A percentile compares a stretch with the other conserved stretches of the same genome.
phyloP scores from a whole-genome alignment of 64 coral and sea anemone species.

The Actinia tenebrosa region DNA sequence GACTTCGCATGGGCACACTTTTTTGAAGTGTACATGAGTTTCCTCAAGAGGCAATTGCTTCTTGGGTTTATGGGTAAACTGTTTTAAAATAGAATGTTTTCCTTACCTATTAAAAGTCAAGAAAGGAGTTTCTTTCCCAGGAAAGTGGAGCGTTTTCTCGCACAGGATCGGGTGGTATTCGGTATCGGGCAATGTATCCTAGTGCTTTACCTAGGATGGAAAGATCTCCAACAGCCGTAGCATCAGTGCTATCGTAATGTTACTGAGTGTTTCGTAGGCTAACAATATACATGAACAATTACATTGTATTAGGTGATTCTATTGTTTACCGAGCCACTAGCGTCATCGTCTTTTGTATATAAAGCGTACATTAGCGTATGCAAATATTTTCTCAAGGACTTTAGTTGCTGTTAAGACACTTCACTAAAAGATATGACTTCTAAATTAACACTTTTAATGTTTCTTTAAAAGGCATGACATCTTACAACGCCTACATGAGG shows the following conservation, averaged over 20 bases:
- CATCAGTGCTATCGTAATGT: neutral
- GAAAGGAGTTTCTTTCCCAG: neutral
- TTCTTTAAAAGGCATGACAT: no score
- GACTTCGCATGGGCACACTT: neutral
- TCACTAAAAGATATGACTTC: no score
- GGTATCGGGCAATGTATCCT: no score
- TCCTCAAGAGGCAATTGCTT: neutral
- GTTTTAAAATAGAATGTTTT: neutral
- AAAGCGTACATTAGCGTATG: slow-evolving; percentile 24
- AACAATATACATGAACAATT: slow-evolving; percentile 19
- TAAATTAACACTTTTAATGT: no score
- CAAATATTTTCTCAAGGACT: slow-evolving; percentile 15
- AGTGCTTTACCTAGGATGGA: neutral
- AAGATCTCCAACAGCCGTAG: neutral
- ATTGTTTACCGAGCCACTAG: slow-evolving; percentile 19
- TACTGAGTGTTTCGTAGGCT: slow-evolving; percentile 23
- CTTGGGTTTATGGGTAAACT: neutral
- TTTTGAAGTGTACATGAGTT: neutral
- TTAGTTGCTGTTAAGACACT: neutral
- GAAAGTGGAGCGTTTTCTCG: neutral
- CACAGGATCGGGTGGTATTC: no score
- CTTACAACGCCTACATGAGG: neutral
- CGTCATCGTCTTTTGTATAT: slow-evolving; percentile 30
- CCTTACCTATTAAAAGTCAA: neutral
- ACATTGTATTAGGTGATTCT: slow-evolving; percentile 29